Percentiles rank a stretch among this genome's conserved stretches.
Conservation (phyloP, 2,888 invertebrate genomes). For the Amblyjoppa proteus region DNA sequence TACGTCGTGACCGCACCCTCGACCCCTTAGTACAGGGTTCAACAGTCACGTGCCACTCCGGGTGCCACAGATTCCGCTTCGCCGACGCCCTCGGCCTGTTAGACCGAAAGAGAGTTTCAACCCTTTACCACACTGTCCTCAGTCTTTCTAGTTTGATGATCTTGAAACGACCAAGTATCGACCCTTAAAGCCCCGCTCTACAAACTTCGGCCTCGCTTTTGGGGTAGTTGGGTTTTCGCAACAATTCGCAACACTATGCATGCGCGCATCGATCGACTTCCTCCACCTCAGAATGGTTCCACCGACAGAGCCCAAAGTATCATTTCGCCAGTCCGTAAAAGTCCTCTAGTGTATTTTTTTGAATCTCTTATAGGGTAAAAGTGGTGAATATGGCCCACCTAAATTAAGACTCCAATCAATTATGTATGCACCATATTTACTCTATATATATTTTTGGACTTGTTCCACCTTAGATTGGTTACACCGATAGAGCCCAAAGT, state of each 20-base stretch:
- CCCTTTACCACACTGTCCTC: background rate
- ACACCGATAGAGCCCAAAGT: too few species aligned
- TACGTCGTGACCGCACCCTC: constrained; percentile 46
- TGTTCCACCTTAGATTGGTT: too few species aligned
- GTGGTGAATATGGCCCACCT: too few species aligned
- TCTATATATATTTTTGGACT: too few species aligned
- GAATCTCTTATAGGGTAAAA: too few species aligned
- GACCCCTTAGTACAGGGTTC: constrained; percentile 35
- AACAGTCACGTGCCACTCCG: constrained; percentile 44
- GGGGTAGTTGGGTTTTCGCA: background rate
- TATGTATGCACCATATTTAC: too few species aligned
- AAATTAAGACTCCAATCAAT: too few species aligned
- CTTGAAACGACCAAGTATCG: constrained; percentile 15
- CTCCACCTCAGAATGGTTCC: background rate
- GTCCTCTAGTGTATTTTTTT: background rate
- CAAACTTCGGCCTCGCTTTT: background rate
- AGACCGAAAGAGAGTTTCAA: constrained; percentile 23
- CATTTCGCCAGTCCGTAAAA: background rate
- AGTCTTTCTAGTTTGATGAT: constrained; percentile 15
- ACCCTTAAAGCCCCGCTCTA: background rate
- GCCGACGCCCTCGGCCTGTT: constrained; percentile 13
- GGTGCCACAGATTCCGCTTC: constrained; percentile 28
- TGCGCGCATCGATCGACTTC: background rate
- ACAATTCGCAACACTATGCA: background rate
- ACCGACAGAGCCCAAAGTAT: background rate